Conservation (phyloP, 2,797 vertebrate genomes). For the Crax fasciolata region DNA sequence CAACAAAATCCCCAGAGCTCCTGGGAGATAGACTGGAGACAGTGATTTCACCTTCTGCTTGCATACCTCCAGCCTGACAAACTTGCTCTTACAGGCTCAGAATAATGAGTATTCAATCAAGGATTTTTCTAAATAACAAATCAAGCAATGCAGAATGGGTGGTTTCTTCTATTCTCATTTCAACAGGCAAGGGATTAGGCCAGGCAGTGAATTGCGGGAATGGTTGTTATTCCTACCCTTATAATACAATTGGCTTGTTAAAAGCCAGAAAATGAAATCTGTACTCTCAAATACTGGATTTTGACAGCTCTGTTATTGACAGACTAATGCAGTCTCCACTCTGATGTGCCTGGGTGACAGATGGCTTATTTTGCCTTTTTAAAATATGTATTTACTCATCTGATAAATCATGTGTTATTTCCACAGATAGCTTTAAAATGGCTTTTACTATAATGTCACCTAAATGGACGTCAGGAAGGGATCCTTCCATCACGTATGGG, state of each 20-base stretch:
- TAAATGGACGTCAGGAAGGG: not conserved
- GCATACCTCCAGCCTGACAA: not conserved
- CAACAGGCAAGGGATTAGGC: not conserved
- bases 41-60: not conserved
- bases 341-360: conserved; percentile 2
- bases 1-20: not conserved
- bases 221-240: conserved; percentile 31
- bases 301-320: conserved; percentile 65
- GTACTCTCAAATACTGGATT: not conserved
- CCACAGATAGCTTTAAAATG: conserved; percentile 25
- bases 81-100: not conserved
- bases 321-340: conserved; percentile 57
- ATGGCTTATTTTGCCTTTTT: conserved; percentile 51
- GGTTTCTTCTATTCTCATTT: not conserved
- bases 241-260: conserved; percentile 66
- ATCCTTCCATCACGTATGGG: not conserved
- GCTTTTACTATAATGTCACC: not conserved
- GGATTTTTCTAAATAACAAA: conserved; percentile 3
- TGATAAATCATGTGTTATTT: not conserved
- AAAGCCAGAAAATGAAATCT: conserved; percentile 64
- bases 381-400: conserved; percentile 57
- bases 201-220: conserved; percentile 16
- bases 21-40: not conserved
- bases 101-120: not conserved
- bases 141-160: not conserved